Percentiles rank a stretch among this genome's conserved stretches.
Conservation (phyloP, 2,797 vertebrate genomes). For the Rhincodon typus region DNA sequence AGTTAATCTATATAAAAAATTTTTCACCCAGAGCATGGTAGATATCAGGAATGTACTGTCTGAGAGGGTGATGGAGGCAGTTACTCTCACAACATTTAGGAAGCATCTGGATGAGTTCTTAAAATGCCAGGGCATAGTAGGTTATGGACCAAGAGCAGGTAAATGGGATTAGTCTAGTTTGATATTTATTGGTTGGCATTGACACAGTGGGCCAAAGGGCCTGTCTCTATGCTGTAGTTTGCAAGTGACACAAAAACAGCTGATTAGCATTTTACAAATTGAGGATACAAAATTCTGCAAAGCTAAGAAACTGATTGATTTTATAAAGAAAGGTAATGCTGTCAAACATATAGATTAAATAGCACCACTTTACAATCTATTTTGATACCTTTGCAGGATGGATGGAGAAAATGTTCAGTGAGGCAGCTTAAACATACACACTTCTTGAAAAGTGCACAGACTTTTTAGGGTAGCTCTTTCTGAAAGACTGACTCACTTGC, state of each 20-base stretch:
- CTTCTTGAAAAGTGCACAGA: not conserved
- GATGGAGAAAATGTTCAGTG: not conserved
- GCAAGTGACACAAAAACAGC: not conserved
- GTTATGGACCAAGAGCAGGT: too few relatives aligned
- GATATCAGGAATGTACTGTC: too few relatives aligned
- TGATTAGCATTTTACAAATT: not conserved
- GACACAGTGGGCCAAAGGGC: too few relatives aligned
- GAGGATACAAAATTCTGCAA: not conserved
- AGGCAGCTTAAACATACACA: not conserved
- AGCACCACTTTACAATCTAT: not conserved
- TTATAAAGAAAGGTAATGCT: not conserved
- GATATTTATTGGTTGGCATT: too few relatives aligned
- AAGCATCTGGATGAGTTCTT: too few relatives aligned
- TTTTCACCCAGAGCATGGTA: too few relatives aligned
- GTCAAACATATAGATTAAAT: not conserved
- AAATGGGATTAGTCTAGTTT: too few relatives aligned
- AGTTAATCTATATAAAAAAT: too few relatives aligned
- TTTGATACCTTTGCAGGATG: not conserved
- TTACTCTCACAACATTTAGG: too few relatives aligned
- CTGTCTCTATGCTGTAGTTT: too few relatives aligned
- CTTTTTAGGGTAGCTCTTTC: not conserved
- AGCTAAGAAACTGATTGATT: not conserved
- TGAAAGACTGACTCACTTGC: not conserved
- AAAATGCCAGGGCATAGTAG: too few relatives aligned
- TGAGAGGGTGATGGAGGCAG: too few relatives aligned